phyloP scores from a whole-genome alignment of 35 echinoderm and acorn worm genomes.

The Diadema setosum region DNA sequence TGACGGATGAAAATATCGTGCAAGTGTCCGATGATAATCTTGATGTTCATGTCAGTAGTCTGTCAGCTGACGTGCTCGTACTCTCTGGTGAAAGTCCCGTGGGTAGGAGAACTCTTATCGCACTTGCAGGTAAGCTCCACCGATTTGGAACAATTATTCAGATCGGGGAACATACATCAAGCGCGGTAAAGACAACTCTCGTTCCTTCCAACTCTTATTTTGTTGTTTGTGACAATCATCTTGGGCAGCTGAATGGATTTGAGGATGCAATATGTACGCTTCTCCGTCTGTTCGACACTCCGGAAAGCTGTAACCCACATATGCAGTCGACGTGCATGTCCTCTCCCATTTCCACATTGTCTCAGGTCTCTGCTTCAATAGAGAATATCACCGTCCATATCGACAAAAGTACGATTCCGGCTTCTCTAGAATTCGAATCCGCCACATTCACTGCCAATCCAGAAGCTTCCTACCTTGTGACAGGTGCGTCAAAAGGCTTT shows the following conservation, averaged over 20 bases:
- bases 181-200: constrained; percentile 48
- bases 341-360: constrained; percentile 83
- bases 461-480: constrained; percentile 83
- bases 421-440: constrained; percentile 87
- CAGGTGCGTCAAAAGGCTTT: constrained; percentile 91
- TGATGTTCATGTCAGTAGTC: constrained; percentile 70
- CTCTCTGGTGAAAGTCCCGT: constrained; percentile 86
- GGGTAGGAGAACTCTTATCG: constrained; percentile 50
- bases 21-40: constrained; percentile 83
- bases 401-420: constrained; percentile 80
- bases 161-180: constrained; percentile 39
- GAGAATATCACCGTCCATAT: constrained; percentile 77
- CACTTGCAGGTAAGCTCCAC: constrained; percentile 67
- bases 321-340: constrained; percentile 76
- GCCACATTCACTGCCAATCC: constrained; percentile 70
- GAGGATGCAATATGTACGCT: constrained; percentile 85
- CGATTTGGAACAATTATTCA: constrained; percentile 92
- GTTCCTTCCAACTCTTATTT: constrained; percentile 87
- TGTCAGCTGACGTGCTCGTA: constrained; percentile 81
- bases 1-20: constrained; percentile 83
- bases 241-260: constrained; percentile 64
- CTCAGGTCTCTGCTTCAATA: constrained; percentile 59
- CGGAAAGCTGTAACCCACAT: constrained; percentile 79
- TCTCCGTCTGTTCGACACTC: constrained; percentile 82
- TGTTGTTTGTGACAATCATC: constrained; percentile 73